phyloP scores from a whole-genome alignment of 1,140 invertebrate species.

The Phenacoccus solenopsis region DNA sequence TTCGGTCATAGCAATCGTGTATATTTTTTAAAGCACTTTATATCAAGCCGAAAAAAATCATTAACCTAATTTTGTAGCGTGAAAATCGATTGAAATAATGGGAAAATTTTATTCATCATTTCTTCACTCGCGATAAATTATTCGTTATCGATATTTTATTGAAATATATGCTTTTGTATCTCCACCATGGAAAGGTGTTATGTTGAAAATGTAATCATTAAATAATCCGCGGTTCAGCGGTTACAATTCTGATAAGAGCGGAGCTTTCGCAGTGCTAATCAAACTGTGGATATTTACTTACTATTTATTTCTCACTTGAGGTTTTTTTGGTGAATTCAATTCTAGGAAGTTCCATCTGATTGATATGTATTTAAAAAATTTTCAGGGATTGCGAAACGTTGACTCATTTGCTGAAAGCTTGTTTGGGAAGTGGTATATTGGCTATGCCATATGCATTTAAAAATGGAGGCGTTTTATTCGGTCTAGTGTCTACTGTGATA shows the following conservation, averaged over 20 bases:
- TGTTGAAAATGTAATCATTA: no score
- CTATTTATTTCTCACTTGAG: background rate
- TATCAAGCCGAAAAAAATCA: no score
- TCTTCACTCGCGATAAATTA: no score
- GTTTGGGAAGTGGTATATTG: conserved; percentile 80
- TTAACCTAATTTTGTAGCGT: no score
- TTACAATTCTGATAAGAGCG: background rate
- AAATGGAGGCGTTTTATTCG: conserved; percentile 60
- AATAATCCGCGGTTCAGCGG: background rate
- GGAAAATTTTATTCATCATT: no score
- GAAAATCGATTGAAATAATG: no score
- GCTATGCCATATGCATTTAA: conserved; percentile 79
- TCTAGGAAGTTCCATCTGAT: no score
- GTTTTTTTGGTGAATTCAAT: background rate
- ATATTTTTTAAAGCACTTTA: no score
- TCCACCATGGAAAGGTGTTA: no score
- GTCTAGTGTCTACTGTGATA: conserved; percentile 61
- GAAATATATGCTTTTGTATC: no score
- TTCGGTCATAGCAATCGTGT: no score
- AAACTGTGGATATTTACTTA: background rate
- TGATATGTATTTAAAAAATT: conserved; percentile 24
- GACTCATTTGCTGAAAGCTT: conserved; percentile 74
- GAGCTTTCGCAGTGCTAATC: background rate
- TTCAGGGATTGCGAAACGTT: conserved; percentile 65
- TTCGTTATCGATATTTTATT: no score